Conservation (phyloP, 1,140 invertebrate genomes). For the Andricus grossulariae region DNA sequence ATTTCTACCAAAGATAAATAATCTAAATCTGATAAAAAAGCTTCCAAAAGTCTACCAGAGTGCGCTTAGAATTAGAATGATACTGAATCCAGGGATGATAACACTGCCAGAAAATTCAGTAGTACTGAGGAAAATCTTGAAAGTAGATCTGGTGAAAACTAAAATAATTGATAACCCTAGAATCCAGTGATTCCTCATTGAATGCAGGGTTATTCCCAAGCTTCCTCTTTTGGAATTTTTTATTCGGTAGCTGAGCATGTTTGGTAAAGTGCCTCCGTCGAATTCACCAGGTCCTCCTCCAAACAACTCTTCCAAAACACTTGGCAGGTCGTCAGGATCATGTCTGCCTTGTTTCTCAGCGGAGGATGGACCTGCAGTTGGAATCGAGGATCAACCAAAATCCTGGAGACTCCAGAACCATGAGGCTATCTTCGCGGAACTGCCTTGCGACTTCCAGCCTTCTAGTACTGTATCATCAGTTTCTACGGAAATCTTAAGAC, state of each 20-base stretch:
- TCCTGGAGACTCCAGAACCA: conserved; percentile 57
- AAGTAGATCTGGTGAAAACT: not conserved
- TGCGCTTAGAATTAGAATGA: conserved; percentile 10
- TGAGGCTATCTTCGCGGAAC: conserved; percentile 48
- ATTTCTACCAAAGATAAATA: conserved; percentile 13
- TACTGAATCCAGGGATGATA: not conserved
- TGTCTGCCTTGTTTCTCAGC: conserved; percentile 62
- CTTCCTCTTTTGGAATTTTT: not conserved
- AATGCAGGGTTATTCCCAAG: too few species aligned
- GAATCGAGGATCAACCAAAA: conserved; percentile 52
- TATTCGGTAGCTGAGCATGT: conserved; percentile 59
- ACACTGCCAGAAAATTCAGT: conserved; percentile 17
- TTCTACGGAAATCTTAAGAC: conserved; percentile 43
- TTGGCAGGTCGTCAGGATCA: conserved; percentile 38
- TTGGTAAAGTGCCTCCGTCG: conserved; percentile 67
- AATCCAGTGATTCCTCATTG: not conserved
- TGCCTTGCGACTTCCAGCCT: conserved; percentile 46
- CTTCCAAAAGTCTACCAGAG: conserved; percentile 6
- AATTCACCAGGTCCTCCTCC: conserved; percentile 60
- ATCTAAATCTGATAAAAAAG: not conserved
- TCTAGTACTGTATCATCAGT: conserved; percentile 37
- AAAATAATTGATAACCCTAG: conserved; percentile 1
- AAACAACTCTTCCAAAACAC: conserved; percentile 25
- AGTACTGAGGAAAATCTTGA: not conserved
- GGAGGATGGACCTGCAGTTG: conserved; percentile 49